A percentile compares a stretch with the other conserved stretches of the same genome.
Evolutionary conservation across 2,113 vertebrate species (phyloP).

Genomic region (Hydrochoerus hydrochaeris): DNA sequence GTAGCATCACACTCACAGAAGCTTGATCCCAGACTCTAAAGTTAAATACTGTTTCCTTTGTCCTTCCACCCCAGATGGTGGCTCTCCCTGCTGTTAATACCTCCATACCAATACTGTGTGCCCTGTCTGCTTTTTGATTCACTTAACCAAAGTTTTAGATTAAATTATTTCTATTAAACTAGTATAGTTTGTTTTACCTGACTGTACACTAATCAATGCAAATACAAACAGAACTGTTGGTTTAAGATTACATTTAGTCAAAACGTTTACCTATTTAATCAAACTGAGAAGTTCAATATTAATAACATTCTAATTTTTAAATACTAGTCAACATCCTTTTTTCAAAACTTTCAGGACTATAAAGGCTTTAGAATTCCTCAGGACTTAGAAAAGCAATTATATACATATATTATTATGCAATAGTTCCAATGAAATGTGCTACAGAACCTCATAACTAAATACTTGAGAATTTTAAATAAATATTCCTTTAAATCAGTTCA

Average conservation of each 20-base stretch:
- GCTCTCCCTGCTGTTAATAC: neutral
- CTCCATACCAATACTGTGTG: neutral
- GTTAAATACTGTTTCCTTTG: neutral
- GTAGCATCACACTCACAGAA: neutral
- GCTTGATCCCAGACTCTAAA: neutral
- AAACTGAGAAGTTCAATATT: constrained; percentile 13
- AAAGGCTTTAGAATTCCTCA: constrained; percentile 45
- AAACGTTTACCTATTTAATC: neutral
- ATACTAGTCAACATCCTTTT: neutral
- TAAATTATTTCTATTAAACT: constrained; percentile 40
- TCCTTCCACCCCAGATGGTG: neutral
- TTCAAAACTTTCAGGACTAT: constrained; percentile 22
- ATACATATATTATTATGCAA: neutral
- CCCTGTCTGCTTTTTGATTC: neutral
- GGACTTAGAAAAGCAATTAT: neutral
- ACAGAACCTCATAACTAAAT: neutral
- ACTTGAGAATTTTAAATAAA: neutral
- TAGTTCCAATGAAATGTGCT: neutral
- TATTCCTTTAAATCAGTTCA: neutral
- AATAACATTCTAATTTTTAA: neutral
- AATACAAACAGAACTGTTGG: constrained; percentile 23
- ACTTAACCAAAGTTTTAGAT: constrained; percentile 23
- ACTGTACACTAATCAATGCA: neutral
- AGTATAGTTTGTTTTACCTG: neutral
- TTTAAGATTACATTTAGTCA: neutral